phyloP scores from a whole-genome alignment of 2,113 vertebrate species.

The Pimephales promelas region DNA sequence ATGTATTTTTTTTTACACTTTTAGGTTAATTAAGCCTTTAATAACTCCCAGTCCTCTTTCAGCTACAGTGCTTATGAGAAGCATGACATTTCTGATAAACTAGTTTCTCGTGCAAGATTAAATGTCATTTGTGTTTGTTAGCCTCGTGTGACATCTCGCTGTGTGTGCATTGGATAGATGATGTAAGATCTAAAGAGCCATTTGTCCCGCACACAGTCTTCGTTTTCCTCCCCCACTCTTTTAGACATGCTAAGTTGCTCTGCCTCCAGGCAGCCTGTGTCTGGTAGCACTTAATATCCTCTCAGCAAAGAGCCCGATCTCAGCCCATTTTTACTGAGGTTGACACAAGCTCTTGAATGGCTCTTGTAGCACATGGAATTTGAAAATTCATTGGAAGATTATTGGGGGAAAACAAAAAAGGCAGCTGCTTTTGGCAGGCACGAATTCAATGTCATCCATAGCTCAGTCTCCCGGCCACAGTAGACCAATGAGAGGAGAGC shows the following conservation, averaged over 20 bases:
- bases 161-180: conserved; percentile 17
- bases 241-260: conserved; percentile 28
- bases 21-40: not conserved
- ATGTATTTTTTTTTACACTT: not conserved
- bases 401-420: conserved; percentile 13
- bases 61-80: conserved; percentile 2
- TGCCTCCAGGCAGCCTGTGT: conserved; percentile 27
- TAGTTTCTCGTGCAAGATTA: not conserved
- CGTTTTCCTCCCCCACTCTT: conserved; percentile 23
- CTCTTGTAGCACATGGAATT: conserved; percentile 31
- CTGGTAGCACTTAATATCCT: conserved; percentile 39
- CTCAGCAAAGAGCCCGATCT: conserved; percentile 22
- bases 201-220: conserved; percentile 9
- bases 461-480: conserved; percentile 16
- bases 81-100: conserved; percentile 20
- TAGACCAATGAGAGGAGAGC: conserved; percentile 40
- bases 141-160: conserved; percentile 8
- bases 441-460: conserved; percentile 33
- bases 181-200: conserved; percentile 37
- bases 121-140: conserved; percentile 32
- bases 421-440: conserved; percentile 35
- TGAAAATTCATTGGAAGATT: conserved; percentile 26
- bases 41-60: not conserved
- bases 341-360: conserved; percentile 18
- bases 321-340: conserved; percentile 18